These are phyloP conservation scores for Scatophagus argus DNA, from an alignment of 2,113 vertebrate genomes.

Conservation along the genomic window DNA sequence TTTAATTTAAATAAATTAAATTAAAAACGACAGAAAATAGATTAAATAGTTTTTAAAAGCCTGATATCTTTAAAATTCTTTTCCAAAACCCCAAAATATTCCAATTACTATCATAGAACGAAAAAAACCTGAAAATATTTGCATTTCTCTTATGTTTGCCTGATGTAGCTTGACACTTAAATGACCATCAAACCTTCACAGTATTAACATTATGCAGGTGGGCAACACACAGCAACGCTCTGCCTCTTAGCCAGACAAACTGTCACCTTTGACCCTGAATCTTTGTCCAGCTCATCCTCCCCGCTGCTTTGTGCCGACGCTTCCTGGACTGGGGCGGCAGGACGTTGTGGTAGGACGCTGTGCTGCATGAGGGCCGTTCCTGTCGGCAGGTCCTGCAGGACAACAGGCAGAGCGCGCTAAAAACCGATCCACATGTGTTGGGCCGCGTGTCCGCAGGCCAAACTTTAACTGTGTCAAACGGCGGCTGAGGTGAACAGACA, in stretches of 20 bases:
- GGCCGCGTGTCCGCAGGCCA: background rate
- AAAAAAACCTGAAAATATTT: too few relatives aligned
- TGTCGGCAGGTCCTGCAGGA: slow-evolving; percentile 45
- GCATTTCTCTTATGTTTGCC: too few relatives aligned
- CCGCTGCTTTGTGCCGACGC: slow-evolving; percentile 20
- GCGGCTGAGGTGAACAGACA: background rate
- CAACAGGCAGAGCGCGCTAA: background rate
- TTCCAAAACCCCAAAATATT: too few relatives aligned
- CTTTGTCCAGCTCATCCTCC: slow-evolving; percentile 76
- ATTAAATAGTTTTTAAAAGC: too few relatives aligned
- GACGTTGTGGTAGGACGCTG: slow-evolving; percentile 6
- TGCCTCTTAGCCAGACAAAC: background rate
- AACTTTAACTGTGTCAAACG: slow-evolving; percentile 3
- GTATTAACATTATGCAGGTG: too few relatives aligned
- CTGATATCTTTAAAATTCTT: too few relatives aligned
- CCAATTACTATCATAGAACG: too few relatives aligned
- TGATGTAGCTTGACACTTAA: too few relatives aligned
- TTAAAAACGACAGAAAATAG: too few relatives aligned
- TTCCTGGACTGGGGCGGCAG: slow-evolving; percentile 39
- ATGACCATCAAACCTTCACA: too few relatives aligned
- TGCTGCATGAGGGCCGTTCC: slow-evolving; percentile 7
- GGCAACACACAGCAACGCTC: too few relatives aligned
- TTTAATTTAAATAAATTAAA: too few relatives aligned
- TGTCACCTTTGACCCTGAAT: slow-evolving; percentile 78
- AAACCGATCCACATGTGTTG: background rate